Conservation (phyloP, 2,797 vertebrate genomes). For the Cyprinodon diabolis region DNA sequence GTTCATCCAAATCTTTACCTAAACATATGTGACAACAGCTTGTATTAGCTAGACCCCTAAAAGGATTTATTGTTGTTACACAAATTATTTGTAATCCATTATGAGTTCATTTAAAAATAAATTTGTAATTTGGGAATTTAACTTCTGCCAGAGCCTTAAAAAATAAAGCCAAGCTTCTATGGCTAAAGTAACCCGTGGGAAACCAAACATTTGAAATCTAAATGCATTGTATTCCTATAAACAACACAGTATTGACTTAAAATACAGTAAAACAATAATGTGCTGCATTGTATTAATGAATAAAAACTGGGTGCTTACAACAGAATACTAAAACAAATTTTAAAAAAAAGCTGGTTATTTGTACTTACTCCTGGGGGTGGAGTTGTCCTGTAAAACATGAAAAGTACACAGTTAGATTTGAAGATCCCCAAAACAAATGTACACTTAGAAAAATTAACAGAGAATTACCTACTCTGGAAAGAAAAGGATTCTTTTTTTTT, state of each 20-base stretch:
- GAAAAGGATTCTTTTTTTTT: neutral
- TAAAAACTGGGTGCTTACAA: neutral
- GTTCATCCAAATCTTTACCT: neutral
- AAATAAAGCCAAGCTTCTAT: constrained; percentile 15
- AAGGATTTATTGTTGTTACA: neutral
- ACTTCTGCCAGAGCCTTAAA: constrained; percentile 36
- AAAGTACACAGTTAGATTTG: constrained; percentile 25
- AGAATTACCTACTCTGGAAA: neutral
- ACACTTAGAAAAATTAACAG: neutral
- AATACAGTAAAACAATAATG: neutral
- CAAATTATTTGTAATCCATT: neutral
- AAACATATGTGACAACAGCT: neutral
- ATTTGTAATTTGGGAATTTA: constrained; percentile 23
- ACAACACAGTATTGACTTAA: neutral
- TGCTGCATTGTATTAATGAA: neutral
- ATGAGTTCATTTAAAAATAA: neutral
- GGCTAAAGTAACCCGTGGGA: constrained; percentile 2
- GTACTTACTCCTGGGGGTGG: constrained; percentile 78
- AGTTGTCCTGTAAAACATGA: constrained; percentile 68
- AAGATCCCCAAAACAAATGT: neutral
- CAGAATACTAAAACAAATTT: constrained; percentile 4
- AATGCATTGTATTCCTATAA: neutral
- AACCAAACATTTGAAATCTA: neutral
- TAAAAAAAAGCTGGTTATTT: neutral
- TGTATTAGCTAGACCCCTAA: neutral